Base-by-base conservation (phyloP, 92 coral and sea anemone species). In the Epizoanthus ramosus region DNA sequence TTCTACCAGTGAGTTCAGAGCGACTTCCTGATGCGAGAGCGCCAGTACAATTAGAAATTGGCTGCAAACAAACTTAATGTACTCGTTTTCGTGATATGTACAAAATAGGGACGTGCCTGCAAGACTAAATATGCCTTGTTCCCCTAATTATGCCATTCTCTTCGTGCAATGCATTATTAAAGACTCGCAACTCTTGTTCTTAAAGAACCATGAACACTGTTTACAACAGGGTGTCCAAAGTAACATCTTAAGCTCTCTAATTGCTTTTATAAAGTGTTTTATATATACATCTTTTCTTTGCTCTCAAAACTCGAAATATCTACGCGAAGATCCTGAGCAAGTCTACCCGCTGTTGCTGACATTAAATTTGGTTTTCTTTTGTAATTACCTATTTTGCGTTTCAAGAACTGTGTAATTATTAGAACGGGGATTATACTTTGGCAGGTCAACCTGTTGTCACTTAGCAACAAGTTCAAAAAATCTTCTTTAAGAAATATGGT, bases 91-190 rank as follows among this genome's bases (percentile, higher is more conserved):
- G 13, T 8, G 41, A 61, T 77, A 39, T 60, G 70, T 60, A 77
- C 71, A 77, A 43, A 43, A 77, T 39, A 60, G 71, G 59, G 66
- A 77, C 21, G 72, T 67, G 72, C 16, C 47, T 65, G 71, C 72
- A 14, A 67, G 72, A 67, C 47, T 67, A 61, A 77, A 22, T 77
- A 77, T 61, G 25, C 31, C 52, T 61, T 73, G 43, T 45, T 73
- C 8, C 63, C 9, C 64, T 75, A 75, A 75, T 57, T 75, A 75
- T 75, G 57, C 68, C 50, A 57, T 57, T 77, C 50, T 61, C 33
- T 63, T 41, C 71, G 61, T 10, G 82, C 70, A 77, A 77, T 77
- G 58, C 82, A 77, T 77, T 77, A 77, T 77, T 77, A 33, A 77
- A 45, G 24, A 23, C 35, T 23, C 59, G 57, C 82, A 61, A 17